Conservation (phyloP, 2,797 vertebrate genomes). For the Darevskia mixta region DNA sequence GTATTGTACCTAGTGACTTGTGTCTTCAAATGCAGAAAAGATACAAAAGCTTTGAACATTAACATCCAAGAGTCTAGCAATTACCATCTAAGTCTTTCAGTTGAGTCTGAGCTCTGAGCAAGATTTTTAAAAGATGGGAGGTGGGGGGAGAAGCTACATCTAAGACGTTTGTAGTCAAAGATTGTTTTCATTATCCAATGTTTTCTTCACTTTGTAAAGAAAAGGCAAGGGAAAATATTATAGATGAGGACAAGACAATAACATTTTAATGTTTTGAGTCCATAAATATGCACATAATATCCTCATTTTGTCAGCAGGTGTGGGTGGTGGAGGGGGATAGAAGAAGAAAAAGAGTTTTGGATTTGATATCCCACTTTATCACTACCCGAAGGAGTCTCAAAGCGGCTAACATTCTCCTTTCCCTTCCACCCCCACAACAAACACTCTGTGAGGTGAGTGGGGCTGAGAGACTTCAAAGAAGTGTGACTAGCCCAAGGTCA, state of each 20-base stretch:
- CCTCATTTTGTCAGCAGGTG: too few species aligned
- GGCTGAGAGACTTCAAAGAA: too few species aligned
- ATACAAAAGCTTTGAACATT: slow-evolving; percentile 71
- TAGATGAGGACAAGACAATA: background rate
- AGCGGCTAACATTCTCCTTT: too few species aligned
- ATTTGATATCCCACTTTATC: too few species aligned
- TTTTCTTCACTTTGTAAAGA: background rate
- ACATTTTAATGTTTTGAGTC: background rate
- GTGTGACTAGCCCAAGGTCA: too few species aligned
- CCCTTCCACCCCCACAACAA: too few species aligned
- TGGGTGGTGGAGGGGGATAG: too few species aligned
- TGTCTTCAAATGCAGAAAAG: slow-evolving; percentile 72
- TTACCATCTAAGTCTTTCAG: slow-evolving; percentile 74
- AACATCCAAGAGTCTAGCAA: slow-evolving; percentile 74
- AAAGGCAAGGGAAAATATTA: background rate
- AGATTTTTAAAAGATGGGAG: slow-evolving; percentile 50
- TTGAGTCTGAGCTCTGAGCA: slow-evolving; percentile 69
- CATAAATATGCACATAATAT: background rate
- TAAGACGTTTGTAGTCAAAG: background rate
- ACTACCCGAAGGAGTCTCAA: too few species aligned
- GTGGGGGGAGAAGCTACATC: background rate
- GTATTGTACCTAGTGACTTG: slow-evolving; percentile 75
- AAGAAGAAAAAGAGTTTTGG: too few species aligned
- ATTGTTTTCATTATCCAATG: background rate
- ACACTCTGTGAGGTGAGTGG: too few species aligned